phyloP scores from a whole-genome alignment of 2,797 vertebrate species.

The Anguilla megastoma region DNA sequence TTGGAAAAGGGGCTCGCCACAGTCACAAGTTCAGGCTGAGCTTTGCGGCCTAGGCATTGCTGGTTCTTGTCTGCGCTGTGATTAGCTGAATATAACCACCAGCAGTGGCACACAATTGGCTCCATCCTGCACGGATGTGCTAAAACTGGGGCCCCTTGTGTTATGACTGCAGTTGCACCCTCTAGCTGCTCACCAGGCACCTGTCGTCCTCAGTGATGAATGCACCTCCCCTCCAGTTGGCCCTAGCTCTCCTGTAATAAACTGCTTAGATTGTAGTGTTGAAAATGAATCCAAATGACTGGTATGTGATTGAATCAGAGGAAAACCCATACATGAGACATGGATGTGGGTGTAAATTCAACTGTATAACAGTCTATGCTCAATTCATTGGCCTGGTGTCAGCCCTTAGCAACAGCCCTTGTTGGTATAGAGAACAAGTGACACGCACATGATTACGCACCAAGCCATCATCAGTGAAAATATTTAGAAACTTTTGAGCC shows the following conservation, averaged over 20 bases:
- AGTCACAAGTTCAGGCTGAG: neutral
- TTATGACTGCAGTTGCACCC: neutral
- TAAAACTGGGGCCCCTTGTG: neutral
- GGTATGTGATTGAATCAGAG: neutral
- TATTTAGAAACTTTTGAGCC: no score
- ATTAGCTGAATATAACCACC: neutral
- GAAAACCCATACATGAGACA: neutral
- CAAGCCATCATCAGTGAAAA: no score
- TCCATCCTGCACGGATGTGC: neutral
- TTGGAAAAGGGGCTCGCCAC: neutral
- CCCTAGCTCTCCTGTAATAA: neutral
- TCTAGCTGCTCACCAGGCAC: neutral
- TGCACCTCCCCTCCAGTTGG: neutral
- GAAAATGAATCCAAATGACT: neutral
- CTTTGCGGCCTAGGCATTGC: neutral
- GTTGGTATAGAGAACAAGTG: no score
- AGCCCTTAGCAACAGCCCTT: no score
- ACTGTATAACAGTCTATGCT: neutral
- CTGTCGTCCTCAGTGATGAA: neutral
- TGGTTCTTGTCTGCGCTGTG: neutral
- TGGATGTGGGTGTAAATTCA: neutral
- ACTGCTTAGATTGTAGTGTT: neutral
- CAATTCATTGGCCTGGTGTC: no score
- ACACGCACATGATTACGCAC: no score
- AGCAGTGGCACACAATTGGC: neutral